Conservation (phyloP, 2,888 invertebrate species). For the Protophormia terraenovae region DNA sequence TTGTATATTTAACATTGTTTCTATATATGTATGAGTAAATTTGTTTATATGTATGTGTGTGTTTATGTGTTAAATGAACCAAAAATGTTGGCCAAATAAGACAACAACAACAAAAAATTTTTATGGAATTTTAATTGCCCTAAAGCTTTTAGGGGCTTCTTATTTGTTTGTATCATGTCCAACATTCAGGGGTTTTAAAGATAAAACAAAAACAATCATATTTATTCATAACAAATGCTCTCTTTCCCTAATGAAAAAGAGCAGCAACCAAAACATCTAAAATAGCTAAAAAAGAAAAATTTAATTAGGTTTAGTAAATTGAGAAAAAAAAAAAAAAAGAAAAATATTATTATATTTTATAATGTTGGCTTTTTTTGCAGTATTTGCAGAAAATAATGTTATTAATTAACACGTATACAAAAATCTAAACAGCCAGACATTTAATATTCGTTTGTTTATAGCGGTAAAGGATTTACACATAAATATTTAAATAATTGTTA, state of each 20-base stretch:
- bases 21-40: neutral
- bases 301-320: conserved; percentile 18
- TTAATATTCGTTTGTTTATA: conserved; percentile 4
- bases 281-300: conserved; percentile 21
- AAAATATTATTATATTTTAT: neutral
- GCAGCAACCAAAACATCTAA: neutral
- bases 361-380: neutral
- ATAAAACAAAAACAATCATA: neutral
- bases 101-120: no score
- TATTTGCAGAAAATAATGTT: conserved; percentile 14
- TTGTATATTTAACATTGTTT: neutral
- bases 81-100: conserved; percentile 45
- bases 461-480: neutral
- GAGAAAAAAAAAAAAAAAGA: neutral
- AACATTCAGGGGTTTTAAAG: neutral
- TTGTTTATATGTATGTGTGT: neutral
- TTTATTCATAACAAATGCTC: neutral
- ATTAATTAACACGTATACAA: conserved; percentile 9
- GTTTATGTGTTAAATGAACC: conserved; percentile 49
- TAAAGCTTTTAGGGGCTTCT: conserved; percentile 36
- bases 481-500: neutral
- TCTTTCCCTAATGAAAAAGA: neutral
- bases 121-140: conserved; percentile 50
- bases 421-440: neutral
- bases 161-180: neutral